Evolutionary conservation across 2,113 vertebrate genomes (phyloP), one percentile per base, ranked within the genome.

Genomic region (Oncorhynchus keta): DNA sequence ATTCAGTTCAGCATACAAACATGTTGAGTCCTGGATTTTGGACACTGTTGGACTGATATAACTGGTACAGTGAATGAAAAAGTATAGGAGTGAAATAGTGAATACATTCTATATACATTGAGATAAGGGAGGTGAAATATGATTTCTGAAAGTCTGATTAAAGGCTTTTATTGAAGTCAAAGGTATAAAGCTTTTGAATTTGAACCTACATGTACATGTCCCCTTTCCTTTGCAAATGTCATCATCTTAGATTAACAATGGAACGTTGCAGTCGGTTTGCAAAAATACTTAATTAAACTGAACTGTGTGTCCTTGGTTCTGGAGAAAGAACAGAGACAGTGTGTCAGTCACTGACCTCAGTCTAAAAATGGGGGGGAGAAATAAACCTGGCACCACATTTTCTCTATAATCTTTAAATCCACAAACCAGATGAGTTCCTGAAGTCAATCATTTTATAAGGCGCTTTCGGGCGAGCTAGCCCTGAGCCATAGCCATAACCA

Each of bases 71-170:
- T 32, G 65, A 26, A 30, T 16, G 14, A 67, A 67, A 65, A 65
- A 65, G 62, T 22, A 12, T 65, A 45, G 62, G 3, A 28, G 22
- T 65, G 62, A 26, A 12, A 13, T 22, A 65, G 62, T 22, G 22
- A 12, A 24, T 65, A 26, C 9, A 65, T 28, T 65, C 9, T 65
- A 45, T 45, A 65, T 65, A 22, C 26, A 26, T 12, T 65, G 62
- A 28, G 48, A 70, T 62, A 81, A 3, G 14, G 1, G 14, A 4
- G 1, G 79, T 70, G 74, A 79, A 85, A 87, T 82, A 14, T 1
- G 48, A 87, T 81, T 84, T 84, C 62, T 24, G 69, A 28, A 78
- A 74, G 61, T 72, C 74, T 64, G 77, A 89, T 87, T 79, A 86
- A 84, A 84, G 72, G 66, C 67, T 2, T 74, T 45, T 16, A 65